These are phyloP conservation scores for Lacerta bilineata DNA, from an alignment of 2,797 vertebrate species.

Conservation along the genomic window DNA sequence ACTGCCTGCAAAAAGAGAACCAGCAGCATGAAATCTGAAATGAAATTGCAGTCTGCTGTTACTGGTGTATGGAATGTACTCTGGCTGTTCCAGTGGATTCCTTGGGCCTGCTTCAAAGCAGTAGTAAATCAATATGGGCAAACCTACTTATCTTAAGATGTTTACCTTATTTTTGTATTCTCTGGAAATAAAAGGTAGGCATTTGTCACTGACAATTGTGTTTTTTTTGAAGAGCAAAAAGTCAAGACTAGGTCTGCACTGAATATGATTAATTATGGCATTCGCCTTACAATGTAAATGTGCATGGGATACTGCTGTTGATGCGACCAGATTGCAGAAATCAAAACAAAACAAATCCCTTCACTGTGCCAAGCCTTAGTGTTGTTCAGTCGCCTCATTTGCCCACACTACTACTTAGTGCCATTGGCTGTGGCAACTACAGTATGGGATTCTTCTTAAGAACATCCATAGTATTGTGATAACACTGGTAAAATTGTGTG, in stretches of 20 bases:
- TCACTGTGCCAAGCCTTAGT: neutral
- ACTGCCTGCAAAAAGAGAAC: constrained; percentile 14
- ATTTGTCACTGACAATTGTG: neutral
- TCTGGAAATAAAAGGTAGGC: neutral
- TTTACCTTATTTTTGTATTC: constrained; percentile 19
- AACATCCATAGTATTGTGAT: neutral
- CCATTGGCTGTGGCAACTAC: neutral
- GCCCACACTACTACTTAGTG: neutral
- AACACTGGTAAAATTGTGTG: neutral
- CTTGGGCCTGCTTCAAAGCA: neutral
- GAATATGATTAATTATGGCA: neutral
- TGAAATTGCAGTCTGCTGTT: constrained; percentile 11
- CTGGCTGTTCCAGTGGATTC: neutral
- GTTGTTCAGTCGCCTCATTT: neutral
- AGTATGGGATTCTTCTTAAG: neutral
- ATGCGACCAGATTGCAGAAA: neutral
- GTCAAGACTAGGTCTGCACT: neutral
- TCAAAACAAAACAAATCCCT: neutral
- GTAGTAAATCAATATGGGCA: constrained; percentile 16
- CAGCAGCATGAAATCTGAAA: constrained; percentile 24
- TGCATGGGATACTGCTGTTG: neutral
- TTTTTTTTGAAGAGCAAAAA: neutral
- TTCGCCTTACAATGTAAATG: neutral
- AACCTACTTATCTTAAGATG: constrained; percentile 4
- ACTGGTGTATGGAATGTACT: neutral